phyloP scores from a whole-genome alignment of 2,888 invertebrate genomes.

The Leptinotarsa haldemani region DNA sequence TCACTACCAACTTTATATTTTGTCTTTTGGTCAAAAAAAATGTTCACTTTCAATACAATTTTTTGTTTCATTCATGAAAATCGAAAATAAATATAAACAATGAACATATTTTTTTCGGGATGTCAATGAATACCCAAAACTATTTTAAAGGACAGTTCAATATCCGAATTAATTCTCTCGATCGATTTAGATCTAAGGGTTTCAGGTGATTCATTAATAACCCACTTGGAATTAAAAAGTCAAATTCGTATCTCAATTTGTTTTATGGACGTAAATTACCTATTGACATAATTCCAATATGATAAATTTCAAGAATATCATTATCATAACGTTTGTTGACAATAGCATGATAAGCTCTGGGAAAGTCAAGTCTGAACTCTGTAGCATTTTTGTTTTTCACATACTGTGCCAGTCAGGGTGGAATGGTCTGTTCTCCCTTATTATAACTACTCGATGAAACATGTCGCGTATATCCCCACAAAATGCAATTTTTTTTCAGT shows the following conservation, averaged over 20 bases:
- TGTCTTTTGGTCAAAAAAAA: too few relatives aligned
- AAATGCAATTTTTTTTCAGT: background rate
- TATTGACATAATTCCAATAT: background rate
- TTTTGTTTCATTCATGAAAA: too few relatives aligned
- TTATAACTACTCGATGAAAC: background rate
- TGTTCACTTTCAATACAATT: too few relatives aligned
- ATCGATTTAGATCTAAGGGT: background rate
- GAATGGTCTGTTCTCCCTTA: background rate
- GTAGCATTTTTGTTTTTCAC: background rate
- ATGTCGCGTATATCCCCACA: background rate
- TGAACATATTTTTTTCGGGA: background rate
- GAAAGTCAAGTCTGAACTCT: background rate
- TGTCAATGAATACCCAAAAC: background rate
- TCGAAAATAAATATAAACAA: too few relatives aligned
- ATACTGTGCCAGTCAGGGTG: background rate
- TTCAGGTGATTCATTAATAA: background rate
- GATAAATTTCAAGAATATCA: background rate
- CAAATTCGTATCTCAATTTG: background rate
- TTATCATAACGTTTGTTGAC: background rate
- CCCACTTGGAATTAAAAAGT: background rate
- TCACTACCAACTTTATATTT: too few relatives aligned
- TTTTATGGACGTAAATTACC: constrained; percentile 3
- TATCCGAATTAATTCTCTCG: background rate
- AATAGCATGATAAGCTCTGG: background rate
- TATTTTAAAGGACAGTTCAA: background rate